Base-by-base conservation (phyloP, 1,140 invertebrate species). In the Himalopsyche phryganea region DNA sequence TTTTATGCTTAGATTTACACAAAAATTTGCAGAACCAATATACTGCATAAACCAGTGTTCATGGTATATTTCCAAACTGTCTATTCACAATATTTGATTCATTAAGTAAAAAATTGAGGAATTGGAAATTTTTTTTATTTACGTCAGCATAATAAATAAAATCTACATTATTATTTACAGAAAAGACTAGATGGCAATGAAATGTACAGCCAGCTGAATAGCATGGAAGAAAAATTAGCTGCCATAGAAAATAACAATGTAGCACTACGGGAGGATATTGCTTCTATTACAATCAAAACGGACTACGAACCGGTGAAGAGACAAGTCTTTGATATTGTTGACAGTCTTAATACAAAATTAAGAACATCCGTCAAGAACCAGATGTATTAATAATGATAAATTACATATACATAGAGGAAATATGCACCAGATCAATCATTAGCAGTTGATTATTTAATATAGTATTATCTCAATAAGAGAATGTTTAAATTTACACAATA, bases 201-300 rank as follows among this genome's bases (percentile, higher is more conserved):
- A 68, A 86, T 85, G 57, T 83, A 83, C 63, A 72, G 79, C 20
- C 81, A 86, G 71, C 70, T 88, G 13, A 79, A 77, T 36, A 81
- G 78, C 57, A 67, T 87, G 66, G 86, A 88, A 68, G 80, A 82
- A 52, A 83, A 87, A 71, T 78, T 85, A 69, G 78, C 80, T 14
- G 78, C 82, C 36, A 71, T 85, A 38, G 85, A 88, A 69, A 81
- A 82, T 60, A 82, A 81, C 58, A 88, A 87, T 68, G 83, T 80
- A 61, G 72, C 78, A 15, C 72, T 86, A 61, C 76, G 79, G 63
- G 83, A 85, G 66, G 85, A 83, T 63, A 81, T 87, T 48, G 79
- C 81, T 9, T 76, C 80, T 2, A 84, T 85, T 53, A 82, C 79
- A 42, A 77, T 81, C 50, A 85, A 87, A 67, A 83, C 81, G 18